Evolutionary conservation across 1,140 invertebrate genomes (phyloP), one percentile per base, ranked within the genome.

Genomic region (Saccostrea cuccullata): DNA sequence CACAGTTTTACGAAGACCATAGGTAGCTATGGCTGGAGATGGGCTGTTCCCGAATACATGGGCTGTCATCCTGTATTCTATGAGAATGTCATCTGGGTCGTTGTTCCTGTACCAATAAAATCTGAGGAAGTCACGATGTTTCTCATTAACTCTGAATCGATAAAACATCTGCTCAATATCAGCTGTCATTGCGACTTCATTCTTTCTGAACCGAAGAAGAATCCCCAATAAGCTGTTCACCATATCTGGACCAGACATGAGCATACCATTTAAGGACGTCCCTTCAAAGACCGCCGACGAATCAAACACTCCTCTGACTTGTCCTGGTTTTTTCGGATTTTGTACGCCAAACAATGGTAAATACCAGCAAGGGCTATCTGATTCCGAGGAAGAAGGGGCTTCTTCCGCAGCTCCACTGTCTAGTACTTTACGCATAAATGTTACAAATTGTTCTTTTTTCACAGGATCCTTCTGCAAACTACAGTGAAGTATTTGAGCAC

Each of bases 241-340:
- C 0, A 96, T 64, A 86, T 93, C 93, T 17, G 95, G 94, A 36
- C 92, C 92, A 20, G 84, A 11, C n/a, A 91, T 82, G 23, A 93
- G 73, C 0, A 85, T n/a, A 55, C 86, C 58, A 73, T 93, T 94
- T 0, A 94, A 86, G 15, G 93, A 94, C n/a, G 88, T 86, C n/a
- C 90, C 93, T 36, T 83, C 30, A 26, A 47, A 89, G n/a, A 17
- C 17, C 4, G 87, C 87, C 2, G 85, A 87, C 3, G 90, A 90
- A 58, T 90, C 87, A 73, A 91, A 91, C 3, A 91, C 90, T 6
- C 36, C 89, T 60, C 90, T 36, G 17, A 89, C 89, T 83, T 91
- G 70, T 12, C 82, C 47, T 47, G 87, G 89, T 86, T 86, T 86
- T 55, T 36, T 64, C 55, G 70, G 85, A n/a, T 86, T 55, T n/a